Evolutionary conservation across 1,140 invertebrate genomes (phyloP), one percentile per base, ranked within the genome.

Genomic region (Maniola jurtina): DNA sequence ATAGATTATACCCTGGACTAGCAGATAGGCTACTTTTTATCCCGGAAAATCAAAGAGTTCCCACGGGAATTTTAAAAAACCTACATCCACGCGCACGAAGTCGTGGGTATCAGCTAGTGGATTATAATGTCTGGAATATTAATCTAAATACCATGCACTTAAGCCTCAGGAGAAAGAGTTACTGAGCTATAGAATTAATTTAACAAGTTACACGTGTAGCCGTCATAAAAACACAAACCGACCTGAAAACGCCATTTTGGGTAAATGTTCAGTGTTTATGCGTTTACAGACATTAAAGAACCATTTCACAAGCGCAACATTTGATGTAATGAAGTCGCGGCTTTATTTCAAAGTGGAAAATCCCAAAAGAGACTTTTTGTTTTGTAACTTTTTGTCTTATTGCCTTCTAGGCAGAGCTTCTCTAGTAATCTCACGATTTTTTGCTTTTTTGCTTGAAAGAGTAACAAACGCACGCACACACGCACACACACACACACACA

Each of bases 341-440:
- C 34, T 55, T 55, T 55, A 55, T 55, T 11, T 55, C 25, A n/a
- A 55, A 34, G 52, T 34, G 25, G 13, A 45, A n/a, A 6, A 9
- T 5, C 11, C 9, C 42, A 45, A 5, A 11, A 6, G 13, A 45
- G 9, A 45, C 25, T 25, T 25, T 4, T 25, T 25, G 25, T 25
- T 25, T 25, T 4, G 25, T 13, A 13, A 5, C 13, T 11, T 45
- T 42, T 45, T 45, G 13, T 45, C 13, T 45, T 45, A 9, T 1
- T 38, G 9, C 5, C 5, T 5, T 36, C 36, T 36, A 36, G 5
- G 36, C 36, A 36, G 5, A 36, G 36, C 36, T 36, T 6, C n/a
- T n/a, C n/a, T n/a, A n/a, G n/a, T n/a, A n/a, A n/a, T n/a, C n/a
- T n/a, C n/a, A n/a, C n/a, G n/a, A n/a, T n/a, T n/a, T n/a, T n/a